Base-by-base conservation (phyloP, 1,140 invertebrate genomes). In the Cydia strobilella region DNA sequence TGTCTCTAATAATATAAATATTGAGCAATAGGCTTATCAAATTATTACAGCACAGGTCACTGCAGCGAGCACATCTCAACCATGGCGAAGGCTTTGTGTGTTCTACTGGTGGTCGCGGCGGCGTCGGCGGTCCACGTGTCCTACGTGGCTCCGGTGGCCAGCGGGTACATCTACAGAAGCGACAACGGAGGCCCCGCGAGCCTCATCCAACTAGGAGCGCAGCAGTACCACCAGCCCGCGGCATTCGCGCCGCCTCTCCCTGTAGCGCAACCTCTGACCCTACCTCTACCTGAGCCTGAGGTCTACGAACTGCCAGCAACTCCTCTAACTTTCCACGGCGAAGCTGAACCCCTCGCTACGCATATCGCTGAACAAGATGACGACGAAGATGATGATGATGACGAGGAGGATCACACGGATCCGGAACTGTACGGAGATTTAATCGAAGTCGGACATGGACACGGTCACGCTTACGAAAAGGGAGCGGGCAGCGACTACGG, bases 161-260 rank as follows among this genome's bases (percentile, higher is more conserved):
- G 90, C 1, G 92, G 93, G 69, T 94, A 94, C 78, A 90, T 94
- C 71, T 94, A 93, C 80, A 82, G 93, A 18, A 94, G 88, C 75
- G 94, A 94, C 77, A 90, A 93, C 48, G 83, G 86, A n/a, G 91
- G 87, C 0, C 93, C 94, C 0, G 90, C 87, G 0, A 93, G 86
- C 73, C 88, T 92, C 35, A 88, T 94, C 4, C 87, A 93, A 31
- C 78, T 94, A 6, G 93, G 93, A 48, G 84, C 83, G 0, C 87
- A 86, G 18, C 82, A 85, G 6, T 90, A 91, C 66, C 77, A 88
- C 25, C 82, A 89, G 54, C 91, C 85, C 1, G 78, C 81, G 13
- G 78, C 82, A 0, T 90, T 85, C 71, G 81, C 83, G 0, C 82
- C 88, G 10, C 85, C 85, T 0, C 31, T 89, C 23, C 86, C 88